These are phyloP conservation scores for Hippocampus mohnikei DNA, from an alignment of 2,113 vertebrate species.

Conservation along the genomic window DNA sequence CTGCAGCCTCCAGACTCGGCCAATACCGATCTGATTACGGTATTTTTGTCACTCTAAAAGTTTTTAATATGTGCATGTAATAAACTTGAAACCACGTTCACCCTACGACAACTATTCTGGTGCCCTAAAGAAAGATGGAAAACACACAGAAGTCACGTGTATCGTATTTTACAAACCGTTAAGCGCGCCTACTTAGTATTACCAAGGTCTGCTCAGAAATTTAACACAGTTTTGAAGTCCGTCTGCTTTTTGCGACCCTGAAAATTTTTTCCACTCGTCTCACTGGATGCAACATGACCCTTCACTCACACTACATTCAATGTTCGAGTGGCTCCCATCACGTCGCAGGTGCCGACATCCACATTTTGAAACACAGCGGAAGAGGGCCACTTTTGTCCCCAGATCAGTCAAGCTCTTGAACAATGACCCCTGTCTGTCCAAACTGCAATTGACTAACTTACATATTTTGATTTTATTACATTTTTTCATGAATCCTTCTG, in stretches of 20 bases:
- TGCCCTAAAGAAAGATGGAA: no score
- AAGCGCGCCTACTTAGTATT: neutral
- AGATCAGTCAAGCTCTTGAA: neutral
- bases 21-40: no score
- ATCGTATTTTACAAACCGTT: no score
- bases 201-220: neutral
- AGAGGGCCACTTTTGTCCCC: neutral
- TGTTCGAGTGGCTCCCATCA: conserved; percentile 1
- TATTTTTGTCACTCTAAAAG: no score
- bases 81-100: no score
- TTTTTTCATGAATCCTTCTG: no score
- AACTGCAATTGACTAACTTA: no score
- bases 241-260: neutral
- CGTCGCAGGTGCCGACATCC: neutral
- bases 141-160: no score
- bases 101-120: no score
- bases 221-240: neutral
- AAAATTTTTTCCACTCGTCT: neutral
- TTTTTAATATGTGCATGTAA: no score
- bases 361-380: neutral
- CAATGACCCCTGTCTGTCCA: neutral
- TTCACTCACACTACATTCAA: neutral
- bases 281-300: neutral
- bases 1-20: no score
- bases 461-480: no score